phyloP scores from a whole-genome alignment of 64 coral and sea anemone genomes.

The Catalaphyllia jardinei region DNA sequence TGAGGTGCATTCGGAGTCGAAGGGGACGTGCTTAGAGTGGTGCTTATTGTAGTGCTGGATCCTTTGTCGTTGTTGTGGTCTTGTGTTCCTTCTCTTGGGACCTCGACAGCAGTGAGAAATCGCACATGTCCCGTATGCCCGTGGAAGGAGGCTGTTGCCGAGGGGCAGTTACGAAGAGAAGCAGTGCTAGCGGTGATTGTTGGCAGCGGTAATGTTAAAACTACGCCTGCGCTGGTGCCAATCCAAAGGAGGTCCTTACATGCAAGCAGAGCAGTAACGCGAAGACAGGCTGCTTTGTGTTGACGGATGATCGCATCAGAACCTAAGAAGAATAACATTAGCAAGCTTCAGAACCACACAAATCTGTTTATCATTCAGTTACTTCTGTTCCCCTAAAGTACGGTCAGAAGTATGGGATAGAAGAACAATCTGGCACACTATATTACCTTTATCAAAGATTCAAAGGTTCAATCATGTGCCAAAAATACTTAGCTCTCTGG shows the following conservation, averaged over 20 bases:
- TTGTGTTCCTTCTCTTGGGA: conserved; percentile 67
- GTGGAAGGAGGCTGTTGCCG: conserved; percentile 89
- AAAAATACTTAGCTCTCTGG: neutral
- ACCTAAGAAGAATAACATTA: conserved; percentile 51
- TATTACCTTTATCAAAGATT: too few relatives aligned
- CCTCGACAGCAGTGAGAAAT: conserved; percentile 94
- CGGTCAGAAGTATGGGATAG: too few relatives aligned
- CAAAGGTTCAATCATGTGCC: too few relatives aligned
- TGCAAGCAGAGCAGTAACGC: conserved; percentile 87
- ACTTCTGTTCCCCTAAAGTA: too few relatives aligned
- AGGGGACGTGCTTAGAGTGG: conserved; percentile 30
- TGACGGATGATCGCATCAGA: conserved; percentile 98
- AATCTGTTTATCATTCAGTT: neutral
- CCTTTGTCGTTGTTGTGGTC: conserved; percentile 73
- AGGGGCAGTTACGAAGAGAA: conserved; percentile 87
- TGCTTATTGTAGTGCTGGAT: conserved; percentile 40
- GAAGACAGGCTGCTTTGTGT: conserved; percentile 95
- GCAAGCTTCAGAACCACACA: neutral
- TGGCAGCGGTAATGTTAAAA: conserved; percentile 95
- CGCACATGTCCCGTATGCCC: conserved; percentile 98
- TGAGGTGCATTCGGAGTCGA: conserved; percentile 37
- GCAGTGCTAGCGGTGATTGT: conserved; percentile 89
- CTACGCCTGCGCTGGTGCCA: conserved; percentile 98
- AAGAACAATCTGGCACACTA: too few relatives aligned
- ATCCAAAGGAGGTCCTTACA: conserved; percentile 99